A percentile compares a stretch with the other conserved stretches of the same genome.
phyloP scores from a whole-genome alignment of 2,888 invertebrate species.

The Actias luna region DNA sequence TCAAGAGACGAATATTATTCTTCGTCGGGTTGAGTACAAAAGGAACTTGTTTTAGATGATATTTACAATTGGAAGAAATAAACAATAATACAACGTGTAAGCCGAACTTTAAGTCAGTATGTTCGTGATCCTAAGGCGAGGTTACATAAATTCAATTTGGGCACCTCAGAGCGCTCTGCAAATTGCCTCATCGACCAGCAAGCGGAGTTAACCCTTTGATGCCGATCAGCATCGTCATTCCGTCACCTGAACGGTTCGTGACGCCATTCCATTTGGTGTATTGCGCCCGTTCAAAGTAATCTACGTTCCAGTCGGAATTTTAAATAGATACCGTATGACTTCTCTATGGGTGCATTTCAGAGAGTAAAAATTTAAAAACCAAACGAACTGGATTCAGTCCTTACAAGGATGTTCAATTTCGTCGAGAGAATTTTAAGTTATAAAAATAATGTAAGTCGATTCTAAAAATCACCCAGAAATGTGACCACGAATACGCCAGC shows the following conservation, averaged over 20 bases:
- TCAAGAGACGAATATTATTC: too few relatives aligned
- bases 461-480: too few relatives aligned
- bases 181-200: slow-evolving; percentile 63
- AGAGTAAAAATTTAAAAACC: background rate
- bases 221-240: slow-evolving; percentile 50
- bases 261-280: slow-evolving; percentile 40
- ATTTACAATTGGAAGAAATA: background rate
- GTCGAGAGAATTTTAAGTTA: too few relatives aligned
- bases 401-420: background rate
- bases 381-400: background rate
- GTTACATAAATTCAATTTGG: slow-evolving; percentile 75
- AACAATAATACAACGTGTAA: background rate
- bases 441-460: too few relatives aligned
- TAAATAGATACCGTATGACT: slow-evolving; percentile 13
- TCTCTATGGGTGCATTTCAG: slow-evolving; percentile 21
- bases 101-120: slow-evolving; percentile 24
- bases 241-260: slow-evolving; percentile 47
- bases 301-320: slow-evolving; percentile 11
- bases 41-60: background rate
- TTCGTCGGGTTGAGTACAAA: too few relatives aligned
- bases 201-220: slow-evolving; percentile 64
- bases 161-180: slow-evolving; percentile 65
- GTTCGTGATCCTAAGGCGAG: slow-evolving; percentile 45
- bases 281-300: slow-evolving; percentile 34
- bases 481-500: too few relatives aligned